A percentile compares a stretch with the other conserved stretches of the same genome.
Conservation (phyloP, 2,888 invertebrate genomes). For the Cheilosia urbana region DNA sequence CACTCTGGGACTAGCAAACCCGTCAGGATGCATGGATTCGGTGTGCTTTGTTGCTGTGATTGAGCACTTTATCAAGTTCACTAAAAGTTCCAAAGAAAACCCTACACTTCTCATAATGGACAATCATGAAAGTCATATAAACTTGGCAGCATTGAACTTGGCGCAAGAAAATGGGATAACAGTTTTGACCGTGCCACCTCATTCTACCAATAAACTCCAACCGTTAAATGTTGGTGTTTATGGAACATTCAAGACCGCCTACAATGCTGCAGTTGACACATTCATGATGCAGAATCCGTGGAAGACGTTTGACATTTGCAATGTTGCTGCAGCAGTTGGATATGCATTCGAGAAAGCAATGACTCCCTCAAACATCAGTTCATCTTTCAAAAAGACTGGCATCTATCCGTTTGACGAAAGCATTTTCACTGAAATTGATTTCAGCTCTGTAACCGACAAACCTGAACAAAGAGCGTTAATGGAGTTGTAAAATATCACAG, state of each 20-base stretch:
- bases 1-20: conserved; percentile 80
- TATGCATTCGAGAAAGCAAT: conserved; percentile 34
- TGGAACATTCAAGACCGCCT: conserved; percentile 15
- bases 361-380: conserved; percentile 41
- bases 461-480: not conserved
- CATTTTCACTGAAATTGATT: conserved; percentile 6
- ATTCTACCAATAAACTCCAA: conserved; percentile 80
- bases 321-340: conserved; percentile 12
- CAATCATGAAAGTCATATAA: conserved; percentile 79
- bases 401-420: conserved; percentile 26
- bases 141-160: conserved; percentile 19
- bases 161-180: conserved; percentile 81
- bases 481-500: no score
- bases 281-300: conserved; percentile 23
- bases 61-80: conserved; percentile 79
- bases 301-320: conserved; percentile 30
- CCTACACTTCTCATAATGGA: conserved; percentile 78
- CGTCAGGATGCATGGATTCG: conserved; percentile 80
- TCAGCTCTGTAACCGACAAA: conserved; percentile 14
- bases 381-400: conserved; percentile 32
- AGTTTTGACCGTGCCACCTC: conserved; percentile 82
- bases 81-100: conserved; percentile 77
- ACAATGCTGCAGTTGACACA: conserved; percentile 14
- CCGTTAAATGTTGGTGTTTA: conserved; percentile 30
- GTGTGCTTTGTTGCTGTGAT: conserved; percentile 80